phyloP scores from a whole-genome alignment of 1,140 invertebrate species.

The Camponotus vicinus region DNA sequence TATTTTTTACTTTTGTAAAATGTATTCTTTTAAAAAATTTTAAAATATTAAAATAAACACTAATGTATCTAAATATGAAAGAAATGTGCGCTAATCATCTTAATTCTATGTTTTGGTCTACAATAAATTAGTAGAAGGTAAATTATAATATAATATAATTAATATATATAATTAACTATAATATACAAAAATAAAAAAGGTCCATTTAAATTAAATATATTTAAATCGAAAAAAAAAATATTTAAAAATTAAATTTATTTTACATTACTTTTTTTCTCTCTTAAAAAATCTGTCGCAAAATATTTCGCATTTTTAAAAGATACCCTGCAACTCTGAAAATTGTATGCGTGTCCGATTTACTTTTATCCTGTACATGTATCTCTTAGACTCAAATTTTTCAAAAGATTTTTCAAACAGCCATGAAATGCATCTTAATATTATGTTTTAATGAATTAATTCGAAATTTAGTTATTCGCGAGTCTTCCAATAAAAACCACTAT shows the following conservation, averaged over 20 bases:
- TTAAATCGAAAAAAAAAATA: background rate
- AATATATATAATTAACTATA: background rate
- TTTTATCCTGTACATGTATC: background rate
- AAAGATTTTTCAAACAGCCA: background rate
- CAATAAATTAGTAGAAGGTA: background rate
- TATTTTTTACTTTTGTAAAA: background rate
- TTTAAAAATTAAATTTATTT: slow-evolving; percentile 1
- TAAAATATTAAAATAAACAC: background rate
- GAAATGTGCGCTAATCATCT: background rate
- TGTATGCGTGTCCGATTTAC: background rate
- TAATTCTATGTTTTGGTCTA: background rate
- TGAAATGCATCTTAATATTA: background rate
- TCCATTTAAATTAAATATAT: background rate
- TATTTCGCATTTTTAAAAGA: background rate
- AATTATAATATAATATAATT: no score
- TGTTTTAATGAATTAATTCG: background rate
- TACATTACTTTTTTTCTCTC: background rate
- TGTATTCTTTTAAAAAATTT: background rate
- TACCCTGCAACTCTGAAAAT: background rate
- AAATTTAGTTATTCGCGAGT: background rate
- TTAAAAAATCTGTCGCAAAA: background rate
- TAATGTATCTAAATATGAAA: background rate
- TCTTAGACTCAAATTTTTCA: background rate
- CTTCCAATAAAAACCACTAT: background rate
- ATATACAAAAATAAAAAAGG: background rate